Conservation (phyloP, 53 echinoderm and acorn worm species). For the Pentamera pediparva region DNA sequence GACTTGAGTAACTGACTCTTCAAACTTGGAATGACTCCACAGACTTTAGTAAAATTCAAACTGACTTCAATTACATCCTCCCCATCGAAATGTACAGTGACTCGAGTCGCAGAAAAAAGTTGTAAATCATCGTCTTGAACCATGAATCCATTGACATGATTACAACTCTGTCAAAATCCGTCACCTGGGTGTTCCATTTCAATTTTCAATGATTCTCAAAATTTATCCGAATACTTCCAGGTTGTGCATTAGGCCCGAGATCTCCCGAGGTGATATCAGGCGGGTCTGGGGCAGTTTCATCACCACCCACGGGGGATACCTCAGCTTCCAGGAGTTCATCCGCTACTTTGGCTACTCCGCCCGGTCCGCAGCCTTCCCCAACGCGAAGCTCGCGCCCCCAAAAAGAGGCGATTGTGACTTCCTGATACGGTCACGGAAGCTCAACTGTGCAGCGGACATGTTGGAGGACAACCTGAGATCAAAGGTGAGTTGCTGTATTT, state of each 20-base stretch:
- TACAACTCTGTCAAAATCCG: too few species aligned
- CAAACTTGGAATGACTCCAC: too few species aligned
- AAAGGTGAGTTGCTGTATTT: conserved; percentile 56
- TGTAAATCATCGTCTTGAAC: too few species aligned
- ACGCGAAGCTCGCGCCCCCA: conserved; percentile 86
- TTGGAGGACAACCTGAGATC: conserved; percentile 94
- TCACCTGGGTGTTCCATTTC: too few species aligned
- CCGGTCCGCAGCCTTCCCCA: conserved; percentile 82
- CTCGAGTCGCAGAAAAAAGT: too few species aligned
- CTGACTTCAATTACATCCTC: too few species aligned
- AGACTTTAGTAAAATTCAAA: too few species aligned
- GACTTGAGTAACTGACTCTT: too few species aligned
- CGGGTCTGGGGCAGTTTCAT: conserved; percentile 91
- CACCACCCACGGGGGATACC: conserved; percentile 63
- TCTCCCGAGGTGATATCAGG: conserved; percentile 88
- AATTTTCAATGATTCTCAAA: not conserved
- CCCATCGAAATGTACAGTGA: too few species aligned
- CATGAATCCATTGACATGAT: too few species aligned
- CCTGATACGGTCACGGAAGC: conserved; percentile 87
- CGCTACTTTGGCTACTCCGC: conserved; percentile 87
- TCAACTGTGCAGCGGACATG: conserved; percentile 98
- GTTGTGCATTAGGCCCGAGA: conserved; percentile 66
- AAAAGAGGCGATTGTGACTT: conserved; percentile 95
- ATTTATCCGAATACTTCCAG: conserved; percentile 28
- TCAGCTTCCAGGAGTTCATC: conserved; percentile 79